Conservation (phyloP, 2,888 invertebrate species). For the Eueremaeus valkanovi region DNA sequence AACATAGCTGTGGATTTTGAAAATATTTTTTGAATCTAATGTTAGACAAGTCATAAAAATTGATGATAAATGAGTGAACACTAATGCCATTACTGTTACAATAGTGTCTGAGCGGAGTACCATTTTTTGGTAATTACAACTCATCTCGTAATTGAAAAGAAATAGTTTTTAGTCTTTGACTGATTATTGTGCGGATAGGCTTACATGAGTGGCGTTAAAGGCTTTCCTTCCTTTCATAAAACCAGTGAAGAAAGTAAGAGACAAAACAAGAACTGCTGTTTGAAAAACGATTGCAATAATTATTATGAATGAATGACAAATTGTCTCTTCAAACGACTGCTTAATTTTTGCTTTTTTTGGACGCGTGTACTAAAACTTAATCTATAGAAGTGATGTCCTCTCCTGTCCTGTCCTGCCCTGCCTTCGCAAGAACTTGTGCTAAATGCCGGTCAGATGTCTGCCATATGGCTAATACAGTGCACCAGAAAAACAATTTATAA, state of each 20-base stretch:
- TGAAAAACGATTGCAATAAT: constrained; percentile 14
- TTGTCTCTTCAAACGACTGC: not conserved
- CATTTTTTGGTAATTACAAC: not conserved
- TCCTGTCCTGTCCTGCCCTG: too few relatives aligned
- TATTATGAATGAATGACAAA: constrained; percentile 25
- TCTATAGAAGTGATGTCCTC: not conserved
- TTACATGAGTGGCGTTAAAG: not conserved
- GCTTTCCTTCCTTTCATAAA: not conserved
- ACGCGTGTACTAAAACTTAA: constrained; percentile 11
- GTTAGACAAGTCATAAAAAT: not conserved
- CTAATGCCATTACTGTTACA: not conserved
- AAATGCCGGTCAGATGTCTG: constrained; percentile 20
- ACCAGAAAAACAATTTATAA: too few relatives aligned
- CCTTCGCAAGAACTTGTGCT: not conserved
- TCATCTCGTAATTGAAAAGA: too few relatives aligned
- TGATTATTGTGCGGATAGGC: constrained; percentile 1
- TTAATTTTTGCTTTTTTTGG: constrained; percentile 3
- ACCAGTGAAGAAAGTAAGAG: not conserved
- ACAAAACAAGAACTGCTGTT: not conserved
- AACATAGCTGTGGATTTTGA: not conserved
- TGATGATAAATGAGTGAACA: not conserved
- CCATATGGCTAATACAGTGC: not conserved
- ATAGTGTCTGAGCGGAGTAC: not conserved
- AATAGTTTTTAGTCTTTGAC: constrained; percentile 14
- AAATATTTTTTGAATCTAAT: not conserved